A percentile compares a stretch with the other conserved stretches of the same genome.
Evolutionary conservation across 2,888 invertebrate genomes (phyloP).

Genomic region (Poecilobothrus nobilitatus): DNA sequence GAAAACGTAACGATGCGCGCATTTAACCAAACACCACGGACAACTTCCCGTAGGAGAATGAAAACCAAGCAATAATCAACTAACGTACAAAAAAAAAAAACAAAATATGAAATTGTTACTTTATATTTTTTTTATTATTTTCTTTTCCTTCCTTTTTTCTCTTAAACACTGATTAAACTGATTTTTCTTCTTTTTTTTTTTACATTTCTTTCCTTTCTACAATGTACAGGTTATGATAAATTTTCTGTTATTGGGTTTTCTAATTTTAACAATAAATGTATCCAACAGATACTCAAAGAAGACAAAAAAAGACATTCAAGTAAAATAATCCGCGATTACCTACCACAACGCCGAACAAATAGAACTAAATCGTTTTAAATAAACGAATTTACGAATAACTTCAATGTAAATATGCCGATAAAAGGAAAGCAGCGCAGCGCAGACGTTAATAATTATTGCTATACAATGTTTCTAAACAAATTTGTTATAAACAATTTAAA

Average conservation of each 20-base stretch:
- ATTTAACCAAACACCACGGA: background rate
- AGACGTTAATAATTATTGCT: background rate
- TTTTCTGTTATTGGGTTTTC: too few relatives aligned
- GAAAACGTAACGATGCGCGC: background rate
- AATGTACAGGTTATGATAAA: background rate
- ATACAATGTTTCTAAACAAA: too few relatives aligned
- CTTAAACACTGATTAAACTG: background rate
- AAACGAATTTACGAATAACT: background rate
- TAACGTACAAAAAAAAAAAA: background rate
- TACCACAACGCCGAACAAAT: slow-evolving; percentile 3
- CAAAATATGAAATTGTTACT: background rate
- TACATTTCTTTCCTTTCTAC: background rate
- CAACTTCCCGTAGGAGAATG: slow-evolving; percentile 11
- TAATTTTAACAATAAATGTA: too few relatives aligned
- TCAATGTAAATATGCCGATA: background rate
- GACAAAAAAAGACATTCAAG: too few relatives aligned
- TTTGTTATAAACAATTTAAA: too few relatives aligned
- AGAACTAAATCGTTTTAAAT: background rate
- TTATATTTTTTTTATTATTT: background rate
- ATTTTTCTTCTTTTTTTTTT: background rate
- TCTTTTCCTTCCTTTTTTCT: background rate
- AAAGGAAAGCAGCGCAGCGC: background rate
- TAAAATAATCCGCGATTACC: slow-evolving; percentile 1
- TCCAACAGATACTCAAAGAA: too few relatives aligned
- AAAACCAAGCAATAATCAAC: background rate